Conservation (phyloP, 2,888 invertebrate species). For the Subacronicta megacephala region DNA sequence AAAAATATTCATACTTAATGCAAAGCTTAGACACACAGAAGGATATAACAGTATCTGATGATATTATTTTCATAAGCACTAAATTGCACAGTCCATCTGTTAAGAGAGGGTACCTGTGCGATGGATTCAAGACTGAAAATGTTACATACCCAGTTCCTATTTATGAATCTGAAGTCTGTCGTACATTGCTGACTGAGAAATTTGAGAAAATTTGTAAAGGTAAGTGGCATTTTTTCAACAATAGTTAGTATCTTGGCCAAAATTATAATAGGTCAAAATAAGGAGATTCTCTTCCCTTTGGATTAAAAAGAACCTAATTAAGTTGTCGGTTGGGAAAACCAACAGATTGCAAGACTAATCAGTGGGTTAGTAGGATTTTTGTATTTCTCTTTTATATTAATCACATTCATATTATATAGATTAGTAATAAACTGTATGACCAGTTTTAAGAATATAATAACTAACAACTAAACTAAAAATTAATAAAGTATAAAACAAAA, state of each 20-base stretch:
- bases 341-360: no score
- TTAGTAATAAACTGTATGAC: no score
- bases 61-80: slow-evolving; percentile 90
- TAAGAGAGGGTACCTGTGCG: slow-evolving; percentile 86
- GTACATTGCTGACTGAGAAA: slow-evolving; percentile 94
- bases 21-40: slow-evolving; percentile 87
- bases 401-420: no score
- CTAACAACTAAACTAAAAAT: not conserved
- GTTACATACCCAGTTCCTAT: slow-evolving; percentile 89
- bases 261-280: no score
- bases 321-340: no score
- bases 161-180: slow-evolving; percentile 96
- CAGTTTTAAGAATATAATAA: no score
- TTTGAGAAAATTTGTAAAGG: slow-evolving; percentile 94
- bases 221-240: slow-evolving; percentile 48
- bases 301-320: no score
- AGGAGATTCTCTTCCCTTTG: no score
- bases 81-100: slow-evolving; percentile 90
- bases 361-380: no score
- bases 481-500: no score
- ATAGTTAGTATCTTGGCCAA: no score
- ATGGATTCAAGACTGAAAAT: slow-evolving; percentile 86
- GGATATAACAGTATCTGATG: slow-evolving; percentile 85
- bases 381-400: no score
- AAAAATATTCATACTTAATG: slow-evolving; percentile 93